Percentiles rank a stretch among this genome's conserved stretches.
phyloP scores from a whole-genome alignment of 1,140 invertebrate genomes.

The Manduca sexta region DNA sequence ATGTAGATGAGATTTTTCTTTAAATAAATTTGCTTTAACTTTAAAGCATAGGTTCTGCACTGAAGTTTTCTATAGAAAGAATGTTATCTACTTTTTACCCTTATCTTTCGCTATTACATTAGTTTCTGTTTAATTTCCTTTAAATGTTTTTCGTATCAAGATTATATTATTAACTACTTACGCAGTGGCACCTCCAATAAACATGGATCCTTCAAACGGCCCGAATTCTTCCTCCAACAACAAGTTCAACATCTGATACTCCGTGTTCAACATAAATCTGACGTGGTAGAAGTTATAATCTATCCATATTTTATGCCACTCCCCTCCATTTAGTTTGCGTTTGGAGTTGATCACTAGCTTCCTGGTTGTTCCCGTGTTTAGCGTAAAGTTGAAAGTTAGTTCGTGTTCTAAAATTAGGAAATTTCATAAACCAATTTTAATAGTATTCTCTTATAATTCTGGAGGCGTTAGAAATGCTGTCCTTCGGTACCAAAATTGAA shows the following conservation, averaged over 20 bases:
- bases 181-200: conserved; percentile 92
- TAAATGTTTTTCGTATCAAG: too few relatives aligned
- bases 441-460: too few relatives aligned
- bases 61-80: too few relatives aligned
- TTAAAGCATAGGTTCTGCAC: too few relatives aligned
- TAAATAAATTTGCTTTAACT: background rate
- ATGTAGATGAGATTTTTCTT: background rate
- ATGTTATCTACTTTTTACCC: too few relatives aligned
- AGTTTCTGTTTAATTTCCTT: too few relatives aligned
- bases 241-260: conserved; percentile 90
- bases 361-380: conserved; percentile 86
- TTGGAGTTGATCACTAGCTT: conserved; percentile 87
- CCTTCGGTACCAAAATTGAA: too few relatives aligned
- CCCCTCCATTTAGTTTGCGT: conserved; percentile 88
- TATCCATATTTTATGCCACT: conserved; percentile 97
- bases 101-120: too few relatives aligned
- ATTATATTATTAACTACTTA: conserved; percentile 65
- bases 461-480: too few relatives aligned
- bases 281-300: conserved; percentile 95
- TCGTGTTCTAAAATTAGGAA: conserved; percentile 79
- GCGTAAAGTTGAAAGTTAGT: conserved; percentile 91
- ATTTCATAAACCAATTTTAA: background rate
- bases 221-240: conserved; percentile 90
- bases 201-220: conserved; percentile 93
- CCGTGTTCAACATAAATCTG: conserved; percentile 93